Conservation (phyloP, 2,113 vertebrate species). For the Hippocampus abdominalis region DNA sequence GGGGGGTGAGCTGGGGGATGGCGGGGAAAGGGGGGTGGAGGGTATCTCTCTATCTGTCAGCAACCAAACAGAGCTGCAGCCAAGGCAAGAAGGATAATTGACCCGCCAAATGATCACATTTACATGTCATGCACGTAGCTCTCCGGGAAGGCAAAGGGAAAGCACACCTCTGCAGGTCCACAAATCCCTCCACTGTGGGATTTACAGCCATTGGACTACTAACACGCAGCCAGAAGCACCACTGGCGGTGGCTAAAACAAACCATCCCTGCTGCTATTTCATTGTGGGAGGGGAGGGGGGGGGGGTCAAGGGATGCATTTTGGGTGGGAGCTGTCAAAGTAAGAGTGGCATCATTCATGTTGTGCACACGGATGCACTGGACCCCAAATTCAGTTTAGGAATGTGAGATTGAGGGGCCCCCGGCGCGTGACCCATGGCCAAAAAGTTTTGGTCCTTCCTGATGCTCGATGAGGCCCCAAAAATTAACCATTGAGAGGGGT, state of each 20-base stretch:
- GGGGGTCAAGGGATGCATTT: not conserved
- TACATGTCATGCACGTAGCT: constrained; percentile 54
- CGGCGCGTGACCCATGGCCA: no score
- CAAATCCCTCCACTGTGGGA: constrained; percentile 55
- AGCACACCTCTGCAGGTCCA: constrained; percentile 43
- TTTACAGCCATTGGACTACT: constrained; percentile 56
- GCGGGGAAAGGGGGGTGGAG: constrained; percentile 30
- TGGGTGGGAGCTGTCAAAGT: not conserved
- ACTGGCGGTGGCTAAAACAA: constrained; percentile 30
- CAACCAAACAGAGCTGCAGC: constrained; percentile 40
- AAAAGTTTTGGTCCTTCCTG: no score
- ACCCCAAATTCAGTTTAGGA: no score
- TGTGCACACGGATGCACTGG: not conserved
- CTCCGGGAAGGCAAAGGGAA: constrained; percentile 44
- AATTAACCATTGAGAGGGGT: no score
- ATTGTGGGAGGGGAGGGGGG: no score
- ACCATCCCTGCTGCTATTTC: constrained; percentile 31
- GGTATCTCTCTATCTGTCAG: constrained; percentile 21
- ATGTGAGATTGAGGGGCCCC: no score
- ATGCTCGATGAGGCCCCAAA: no score
- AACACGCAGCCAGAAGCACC: constrained; percentile 32
- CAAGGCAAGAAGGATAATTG: constrained; percentile 53
- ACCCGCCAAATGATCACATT: constrained; percentile 61
- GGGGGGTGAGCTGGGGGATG: constrained; percentile 2
- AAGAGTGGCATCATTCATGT: not conserved